phyloP scores from a whole-genome alignment of 2,888 invertebrate genomes.

The Conomelus anceps region DNA sequence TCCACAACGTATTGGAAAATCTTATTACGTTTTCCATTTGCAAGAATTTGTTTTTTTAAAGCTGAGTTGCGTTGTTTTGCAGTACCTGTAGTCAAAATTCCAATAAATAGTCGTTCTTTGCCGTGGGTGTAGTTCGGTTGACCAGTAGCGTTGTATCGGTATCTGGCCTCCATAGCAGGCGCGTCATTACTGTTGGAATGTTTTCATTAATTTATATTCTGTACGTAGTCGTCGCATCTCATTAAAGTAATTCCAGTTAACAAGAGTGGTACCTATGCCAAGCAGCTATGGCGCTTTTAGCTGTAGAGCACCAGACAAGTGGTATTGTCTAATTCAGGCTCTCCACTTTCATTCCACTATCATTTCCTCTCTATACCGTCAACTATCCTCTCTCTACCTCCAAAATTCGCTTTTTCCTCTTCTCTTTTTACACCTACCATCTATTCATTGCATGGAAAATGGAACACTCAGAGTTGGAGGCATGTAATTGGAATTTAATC shows the following conservation, averaged over 20 bases:
- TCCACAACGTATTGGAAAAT: no score
- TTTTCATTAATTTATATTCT: slow-evolving; percentile 9
- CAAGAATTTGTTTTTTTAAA: background rate
- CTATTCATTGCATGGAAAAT: background rate
- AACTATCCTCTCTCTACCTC: background rate
- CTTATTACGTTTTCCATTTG: no score
- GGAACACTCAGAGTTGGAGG: background rate
- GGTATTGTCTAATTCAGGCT: background rate
- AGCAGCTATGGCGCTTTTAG: background rate
- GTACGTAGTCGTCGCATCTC: slow-evolving; percentile 4
- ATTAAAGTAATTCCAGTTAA: slow-evolving; percentile 2
- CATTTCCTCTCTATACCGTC: background rate
- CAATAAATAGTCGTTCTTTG: background rate
- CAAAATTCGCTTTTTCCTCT: background rate
- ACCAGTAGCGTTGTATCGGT: background rate
- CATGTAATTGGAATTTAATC: background rate
- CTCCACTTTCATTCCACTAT: background rate
- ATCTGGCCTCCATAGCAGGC: background rate
- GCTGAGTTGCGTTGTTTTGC: background rate
- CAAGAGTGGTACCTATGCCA: background rate
- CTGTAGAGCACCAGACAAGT: background rate
- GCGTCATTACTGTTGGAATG: slow-evolving; percentile 6
- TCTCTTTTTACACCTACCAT: background rate
- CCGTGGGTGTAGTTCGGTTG: background rate
- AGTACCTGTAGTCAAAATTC: background rate